Evolutionary conservation across 1,140 invertebrate genomes (phyloP).

Genomic region (Drosophila kurseongensis): DNA sequence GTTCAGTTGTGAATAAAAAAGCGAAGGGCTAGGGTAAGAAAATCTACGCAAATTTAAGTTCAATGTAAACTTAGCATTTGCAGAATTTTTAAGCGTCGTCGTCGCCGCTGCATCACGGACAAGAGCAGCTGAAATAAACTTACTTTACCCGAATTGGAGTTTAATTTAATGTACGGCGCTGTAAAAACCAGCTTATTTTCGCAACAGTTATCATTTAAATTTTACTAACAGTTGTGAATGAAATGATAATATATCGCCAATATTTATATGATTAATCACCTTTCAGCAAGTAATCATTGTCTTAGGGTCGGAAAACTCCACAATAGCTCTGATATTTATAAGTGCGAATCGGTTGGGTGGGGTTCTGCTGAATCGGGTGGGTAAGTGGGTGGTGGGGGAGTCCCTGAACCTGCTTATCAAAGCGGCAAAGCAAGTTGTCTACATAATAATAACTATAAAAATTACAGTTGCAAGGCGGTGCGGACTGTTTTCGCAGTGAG

Average conservation of each 20-base stretch:
- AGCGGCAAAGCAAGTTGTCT: slow-evolving; percentile 56
- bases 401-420: slow-evolving; percentile 80
- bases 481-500: slow-evolving; percentile 46
- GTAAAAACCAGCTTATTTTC: too few species aligned
- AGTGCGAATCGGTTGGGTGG: slow-evolving; percentile 2
- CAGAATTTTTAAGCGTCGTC: too few species aligned
- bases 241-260: slow-evolving; percentile 11
- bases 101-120: too few species aligned
- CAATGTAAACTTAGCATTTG: too few species aligned
- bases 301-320: slow-evolving; percentile 22
- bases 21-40: too few species aligned
- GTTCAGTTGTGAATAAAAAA: too few species aligned
- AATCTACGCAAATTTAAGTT: too few species aligned
- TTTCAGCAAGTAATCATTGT: slow-evolving; percentile 9
- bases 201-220: slow-evolving; percentile 11
- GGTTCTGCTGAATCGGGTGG: slow-evolving; percentile 6
- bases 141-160: too few species aligned
- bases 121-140: too few species aligned
- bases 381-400: slow-evolving; percentile 7
- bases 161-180: too few species aligned
- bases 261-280: slow-evolving; percentile 34
- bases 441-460: slow-evolving; percentile 73
- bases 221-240: slow-evolving; percentile 24
- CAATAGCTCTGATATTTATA: not conserved
- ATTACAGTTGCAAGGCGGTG: slow-evolving; percentile 69